phyloP scores from a whole-genome alignment of 2,888 invertebrate genomes.

The Amphimallon solstitiale region DNA sequence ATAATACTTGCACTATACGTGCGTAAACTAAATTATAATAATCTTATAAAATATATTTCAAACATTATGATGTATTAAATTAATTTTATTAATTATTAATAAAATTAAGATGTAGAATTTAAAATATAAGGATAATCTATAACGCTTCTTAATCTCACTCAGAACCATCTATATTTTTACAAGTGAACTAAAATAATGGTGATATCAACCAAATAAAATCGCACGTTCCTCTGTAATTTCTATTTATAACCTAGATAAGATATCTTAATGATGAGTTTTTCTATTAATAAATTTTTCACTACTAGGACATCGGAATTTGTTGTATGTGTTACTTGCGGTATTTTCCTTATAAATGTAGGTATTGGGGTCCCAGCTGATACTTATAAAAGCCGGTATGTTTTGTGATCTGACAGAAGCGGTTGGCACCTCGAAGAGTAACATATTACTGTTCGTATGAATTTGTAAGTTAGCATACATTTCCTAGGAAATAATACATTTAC shows the following conservation, averaged over 20 bases:
- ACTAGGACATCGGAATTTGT: constrained; percentile 3
- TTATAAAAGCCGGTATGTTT: constrained; percentile 53
- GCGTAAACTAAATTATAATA: no score
- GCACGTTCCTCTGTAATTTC: constrained; percentile 4
- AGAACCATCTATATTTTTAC: background rate
- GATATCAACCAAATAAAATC: constrained; percentile 6
- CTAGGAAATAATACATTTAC: no score
- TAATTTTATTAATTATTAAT: no score
- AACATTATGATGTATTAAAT: no score
- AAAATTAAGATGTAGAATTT: no score
- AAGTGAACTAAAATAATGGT: no score
- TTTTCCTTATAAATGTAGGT: constrained; percentile 53
- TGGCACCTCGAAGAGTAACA: constrained; percentile 7
- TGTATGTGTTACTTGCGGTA: constrained; percentile 28
- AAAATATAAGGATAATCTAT: background rate
- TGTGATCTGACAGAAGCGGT: constrained; percentile 35
- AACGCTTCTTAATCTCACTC: no score
- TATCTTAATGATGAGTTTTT: constrained; percentile 14
- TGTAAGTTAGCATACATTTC: no score
- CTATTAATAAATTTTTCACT: constrained; percentile 13
- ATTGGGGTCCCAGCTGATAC: constrained; percentile 56
- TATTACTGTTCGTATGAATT: background rate
- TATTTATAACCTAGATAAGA: constrained; percentile 29
- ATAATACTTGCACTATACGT: no score
- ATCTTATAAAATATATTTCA: no score